Percentiles rank a stretch among this genome's conserved stretches.
phyloP scores from a whole-genome alignment of 1,140 invertebrate genomes.

The Parapsyche elsis region DNA sequence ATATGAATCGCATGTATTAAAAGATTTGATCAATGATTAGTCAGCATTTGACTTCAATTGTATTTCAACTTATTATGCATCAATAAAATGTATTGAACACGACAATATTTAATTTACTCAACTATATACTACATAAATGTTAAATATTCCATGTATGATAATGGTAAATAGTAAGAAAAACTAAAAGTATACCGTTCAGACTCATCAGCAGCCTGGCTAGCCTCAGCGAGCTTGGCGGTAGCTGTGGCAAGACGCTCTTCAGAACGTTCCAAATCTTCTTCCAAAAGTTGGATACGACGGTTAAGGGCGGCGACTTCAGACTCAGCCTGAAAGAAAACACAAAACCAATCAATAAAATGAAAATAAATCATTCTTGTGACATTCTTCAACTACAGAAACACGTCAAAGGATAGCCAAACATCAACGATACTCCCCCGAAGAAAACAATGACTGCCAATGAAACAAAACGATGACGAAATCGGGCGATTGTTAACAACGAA shows the following conservation, averaged over 20 bases:
- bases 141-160: no score
- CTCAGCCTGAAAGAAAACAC: constrained; percentile 83
- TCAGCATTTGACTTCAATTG: no score
- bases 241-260: constrained; percentile 97
- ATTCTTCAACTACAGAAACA: no score
- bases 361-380: no score
- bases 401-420: no score
- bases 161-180: not conserved
- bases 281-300: constrained; percentile 97
- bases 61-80: no score
- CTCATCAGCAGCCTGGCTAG: constrained; percentile 98
- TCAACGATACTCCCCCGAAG: no score
- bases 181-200: constrained; percentile 88
- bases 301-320: constrained; percentile 98
- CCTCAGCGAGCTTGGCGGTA: constrained; percentile 97
- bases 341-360: constrained; percentile 6
- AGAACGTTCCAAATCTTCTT: constrained; percentile 98
- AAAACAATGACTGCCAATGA: not conserved
- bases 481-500: not conserved
- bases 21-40: no score
- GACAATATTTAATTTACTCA: no score
- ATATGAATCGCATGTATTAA: no score
- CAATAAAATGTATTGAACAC: no score
- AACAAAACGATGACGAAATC: not conserved
- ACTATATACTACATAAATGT: no score